These are phyloP conservation scores for Bilobella aurantiaca DNA, from an alignment of 1,140 invertebrate species.

Conservation along the genomic window DNA sequence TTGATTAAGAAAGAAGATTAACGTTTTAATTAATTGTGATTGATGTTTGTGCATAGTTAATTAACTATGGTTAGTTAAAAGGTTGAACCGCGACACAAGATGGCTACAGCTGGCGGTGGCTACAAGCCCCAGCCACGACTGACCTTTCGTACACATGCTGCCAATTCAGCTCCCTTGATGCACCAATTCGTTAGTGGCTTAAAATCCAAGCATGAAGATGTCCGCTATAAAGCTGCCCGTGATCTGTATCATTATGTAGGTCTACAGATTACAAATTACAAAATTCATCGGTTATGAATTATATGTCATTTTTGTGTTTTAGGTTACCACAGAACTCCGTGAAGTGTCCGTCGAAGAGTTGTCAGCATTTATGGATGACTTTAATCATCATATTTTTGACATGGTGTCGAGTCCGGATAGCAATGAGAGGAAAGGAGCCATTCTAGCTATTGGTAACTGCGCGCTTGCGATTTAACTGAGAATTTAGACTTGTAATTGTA, in stretches of 20 bases:
- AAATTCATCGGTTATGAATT: background rate
- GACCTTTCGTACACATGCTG: constrained; percentile 6
- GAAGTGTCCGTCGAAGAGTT: constrained; percentile 87
- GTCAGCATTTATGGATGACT: constrained; percentile 81
- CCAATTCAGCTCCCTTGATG: constrained; percentile 45
- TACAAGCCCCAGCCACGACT: background rate
- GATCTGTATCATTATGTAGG: constrained; percentile 77
- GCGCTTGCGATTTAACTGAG: background rate
- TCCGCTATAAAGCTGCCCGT: constrained; percentile 67
- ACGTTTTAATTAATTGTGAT: too few species aligned
- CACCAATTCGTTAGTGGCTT: constrained; percentile 72
- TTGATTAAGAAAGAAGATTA: too few species aligned
- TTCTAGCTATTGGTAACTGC: constrained; percentile 79
- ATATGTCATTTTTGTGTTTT: constrained; percentile 18
- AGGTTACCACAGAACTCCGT: constrained; percentile 70
- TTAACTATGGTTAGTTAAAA: too few species aligned
- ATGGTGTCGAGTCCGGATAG: constrained; percentile 87
- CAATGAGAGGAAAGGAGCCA: constrained; percentile 90
- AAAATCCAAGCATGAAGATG: constrained; percentile 77
- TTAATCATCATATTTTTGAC: constrained; percentile 90
- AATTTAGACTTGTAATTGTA: constrained; percentile 4
- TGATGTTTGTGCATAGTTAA: too few species aligned
- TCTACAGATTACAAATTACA: background rate
- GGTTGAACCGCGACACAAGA: too few species aligned
- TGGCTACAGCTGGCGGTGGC: background rate